phyloP scores from a whole-genome alignment of 2,797 vertebrate species.

The Pangasius larnaudii region DNA sequence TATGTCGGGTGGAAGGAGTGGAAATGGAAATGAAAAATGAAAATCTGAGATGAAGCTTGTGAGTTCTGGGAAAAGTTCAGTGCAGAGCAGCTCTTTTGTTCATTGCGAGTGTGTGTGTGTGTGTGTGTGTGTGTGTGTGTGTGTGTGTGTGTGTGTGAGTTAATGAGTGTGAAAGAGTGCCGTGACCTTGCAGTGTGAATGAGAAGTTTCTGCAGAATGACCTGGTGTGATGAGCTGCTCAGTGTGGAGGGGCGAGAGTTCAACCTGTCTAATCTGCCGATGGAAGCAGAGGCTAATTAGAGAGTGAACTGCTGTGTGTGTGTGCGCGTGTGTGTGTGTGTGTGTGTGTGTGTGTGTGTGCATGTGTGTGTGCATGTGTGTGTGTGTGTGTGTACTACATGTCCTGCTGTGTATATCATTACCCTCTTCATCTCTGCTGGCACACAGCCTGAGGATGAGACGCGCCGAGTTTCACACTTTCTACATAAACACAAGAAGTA shows the following conservation, averaged over 20 bases:
- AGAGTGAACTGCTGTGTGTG: constrained; percentile 10
- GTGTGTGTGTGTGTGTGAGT: neutral
- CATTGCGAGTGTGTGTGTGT: neutral
- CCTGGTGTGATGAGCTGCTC: constrained; percentile 15
- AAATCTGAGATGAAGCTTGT: neutral
- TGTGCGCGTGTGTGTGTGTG: neutral
- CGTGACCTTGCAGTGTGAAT: constrained; percentile 12
- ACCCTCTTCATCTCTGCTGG: constrained; percentile 30
- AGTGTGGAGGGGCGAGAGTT: constrained; percentile 23
- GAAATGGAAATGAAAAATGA: neutral
- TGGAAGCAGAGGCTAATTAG: constrained; percentile 42
- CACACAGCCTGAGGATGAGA: constrained; percentile 6
- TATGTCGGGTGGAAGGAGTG: neutral
- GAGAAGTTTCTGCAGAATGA: constrained; percentile 3
- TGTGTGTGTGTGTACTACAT: constrained; percentile 1
- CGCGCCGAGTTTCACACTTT: neutral
- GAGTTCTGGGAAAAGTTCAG: neutral
- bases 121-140: neutral
- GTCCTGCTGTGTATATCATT: constrained; percentile 35
- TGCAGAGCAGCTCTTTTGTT: neutral
- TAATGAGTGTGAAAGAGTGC: constrained; percentile 4
- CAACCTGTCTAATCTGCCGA: constrained; percentile 38
- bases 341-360: constrained; percentile 5
- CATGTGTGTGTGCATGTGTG: constrained; percentile 2
- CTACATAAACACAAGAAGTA: neutral